Conservation (phyloP, 2,113 vertebrate genomes). For the Podiceps cristatus region DNA sequence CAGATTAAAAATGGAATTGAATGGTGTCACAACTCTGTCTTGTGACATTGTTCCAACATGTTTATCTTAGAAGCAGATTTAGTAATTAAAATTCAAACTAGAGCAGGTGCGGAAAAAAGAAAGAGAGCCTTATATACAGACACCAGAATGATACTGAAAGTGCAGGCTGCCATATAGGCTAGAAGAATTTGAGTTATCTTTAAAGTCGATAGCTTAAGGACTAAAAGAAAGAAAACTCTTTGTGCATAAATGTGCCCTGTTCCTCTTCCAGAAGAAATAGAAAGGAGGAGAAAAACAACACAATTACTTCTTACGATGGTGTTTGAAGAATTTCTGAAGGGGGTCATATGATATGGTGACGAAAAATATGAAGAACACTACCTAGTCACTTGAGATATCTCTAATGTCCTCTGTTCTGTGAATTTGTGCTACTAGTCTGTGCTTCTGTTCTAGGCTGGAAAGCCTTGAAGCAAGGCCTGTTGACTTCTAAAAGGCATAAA, state of each 20-base stretch:
- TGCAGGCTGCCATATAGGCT: not conserved
- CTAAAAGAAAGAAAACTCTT: not conserved
- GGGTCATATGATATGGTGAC: rapidly evolving
- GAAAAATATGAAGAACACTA: not conserved
- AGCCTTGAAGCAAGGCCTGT: not conserved
- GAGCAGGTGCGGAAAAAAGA: not conserved
- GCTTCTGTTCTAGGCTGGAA: not conserved
- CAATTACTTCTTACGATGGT: not conserved
- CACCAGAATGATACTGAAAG: not conserved
- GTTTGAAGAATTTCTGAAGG: not conserved
- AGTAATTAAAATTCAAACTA: not conserved
- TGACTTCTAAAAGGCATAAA: not conserved
- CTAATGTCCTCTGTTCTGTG: not conserved
- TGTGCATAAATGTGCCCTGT: not conserved
- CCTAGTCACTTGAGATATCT: not conserved
- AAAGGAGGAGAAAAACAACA: not conserved
- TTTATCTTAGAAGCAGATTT: not conserved
- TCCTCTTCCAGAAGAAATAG: not conserved
- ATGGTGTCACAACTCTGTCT: not conserved
- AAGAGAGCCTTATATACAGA: not conserved
- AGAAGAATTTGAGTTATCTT: not conserved
- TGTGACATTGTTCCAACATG: not conserved
- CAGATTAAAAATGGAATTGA: not conserved
- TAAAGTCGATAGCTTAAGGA: not conserved
- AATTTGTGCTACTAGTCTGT: not conserved